These are phyloP conservation scores for Plutella xylostella DNA, from an alignment of 2,888 invertebrate genomes.

Conservation along the genomic window DNA sequence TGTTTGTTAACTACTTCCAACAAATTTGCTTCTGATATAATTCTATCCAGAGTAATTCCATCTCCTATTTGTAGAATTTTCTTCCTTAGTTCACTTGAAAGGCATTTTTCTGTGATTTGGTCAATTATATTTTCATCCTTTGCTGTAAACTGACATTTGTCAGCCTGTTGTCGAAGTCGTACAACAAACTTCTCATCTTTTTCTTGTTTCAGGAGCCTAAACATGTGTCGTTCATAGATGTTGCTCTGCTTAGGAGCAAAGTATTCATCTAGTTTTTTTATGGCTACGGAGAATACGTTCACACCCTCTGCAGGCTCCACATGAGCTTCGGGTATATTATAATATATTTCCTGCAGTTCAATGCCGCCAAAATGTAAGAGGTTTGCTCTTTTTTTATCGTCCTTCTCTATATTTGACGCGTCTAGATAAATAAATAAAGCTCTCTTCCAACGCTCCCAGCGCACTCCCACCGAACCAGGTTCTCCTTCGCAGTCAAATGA, in stretches of 20 bases:
- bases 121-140: constrained; percentile 22
- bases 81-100: constrained; percentile 12
- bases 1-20: constrained; percentile 10
- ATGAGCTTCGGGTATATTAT: constrained; percentile 21
- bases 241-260: constrained; percentile 27
- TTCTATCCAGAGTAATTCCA: constrained; percentile 5
- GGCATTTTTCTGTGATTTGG: constrained; percentile 22
- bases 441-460: constrained; percentile 27
- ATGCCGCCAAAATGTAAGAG: constrained; percentile 20
- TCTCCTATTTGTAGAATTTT: constrained; percentile 12
- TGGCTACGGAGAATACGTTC: constrained; percentile 10
- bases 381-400: constrained; percentile 18
- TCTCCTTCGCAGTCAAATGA: constrained; percentile 23
- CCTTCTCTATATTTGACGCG: constrained; percentile 9
- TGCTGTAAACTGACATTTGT: constrained; percentile 24
- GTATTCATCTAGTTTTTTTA: constrained; percentile 22
- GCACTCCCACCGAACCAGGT: constrained; percentile 18
- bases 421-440: constrained; percentile 21
- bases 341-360: constrained; percentile 23
- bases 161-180: constrained; percentile 24
- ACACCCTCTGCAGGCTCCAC: constrained; percentile 9
- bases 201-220: constrained; percentile 23
- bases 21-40: constrained; percentile 7
- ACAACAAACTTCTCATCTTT: constrained; percentile 24
- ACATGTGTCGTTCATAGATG: constrained; percentile 15